phyloP scores from a whole-genome alignment of 2,797 vertebrate genomes.

The Darevskia mixta region DNA sequence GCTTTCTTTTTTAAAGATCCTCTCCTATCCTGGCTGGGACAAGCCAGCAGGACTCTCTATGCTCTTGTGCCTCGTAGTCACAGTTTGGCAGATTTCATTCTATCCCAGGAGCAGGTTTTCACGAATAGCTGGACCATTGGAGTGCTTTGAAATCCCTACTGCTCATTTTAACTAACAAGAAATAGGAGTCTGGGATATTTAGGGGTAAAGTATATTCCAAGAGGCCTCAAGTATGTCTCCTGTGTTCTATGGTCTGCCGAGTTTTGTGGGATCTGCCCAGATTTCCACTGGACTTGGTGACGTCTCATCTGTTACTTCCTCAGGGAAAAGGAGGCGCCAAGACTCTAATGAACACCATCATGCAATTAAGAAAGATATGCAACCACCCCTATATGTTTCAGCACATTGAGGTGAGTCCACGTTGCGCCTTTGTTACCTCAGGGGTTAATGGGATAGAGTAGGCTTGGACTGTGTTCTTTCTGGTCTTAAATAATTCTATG shows the following conservation, averaged over 20 bases:
- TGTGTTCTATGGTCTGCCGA: not conserved
- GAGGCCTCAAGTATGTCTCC: not conserved
- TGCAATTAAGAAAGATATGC: constrained; percentile 98
- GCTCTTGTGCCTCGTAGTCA: too few species aligned
- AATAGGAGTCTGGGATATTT: not conserved
- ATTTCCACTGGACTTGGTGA: not conserved
- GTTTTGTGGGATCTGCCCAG: not conserved
- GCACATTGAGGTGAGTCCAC: constrained; percentile 87
- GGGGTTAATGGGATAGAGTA: not conserved
- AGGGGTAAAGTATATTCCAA: not conserved
- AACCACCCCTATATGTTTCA: constrained; percentile 99
- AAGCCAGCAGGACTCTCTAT: too few species aligned
- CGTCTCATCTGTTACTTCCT: constrained; percentile 20
- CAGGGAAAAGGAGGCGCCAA: constrained; percentile 98
- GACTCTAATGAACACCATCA: constrained; percentile 99
- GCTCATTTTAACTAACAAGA: not conserved
- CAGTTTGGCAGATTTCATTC: not conserved
- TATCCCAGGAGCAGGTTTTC: not conserved
- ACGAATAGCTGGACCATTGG: not conserved
- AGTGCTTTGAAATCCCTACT: not conserved
- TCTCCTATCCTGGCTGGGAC: too few species aligned
- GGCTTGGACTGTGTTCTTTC: not conserved
- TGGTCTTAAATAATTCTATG: not conserved
- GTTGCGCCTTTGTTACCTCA: not conserved
- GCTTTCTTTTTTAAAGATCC: too few species aligned